Evolutionary conservation across 2,888 invertebrate genomes (phyloP), one percentile per base, ranked within the genome.

Genomic region (Eledona agricola): DNA sequence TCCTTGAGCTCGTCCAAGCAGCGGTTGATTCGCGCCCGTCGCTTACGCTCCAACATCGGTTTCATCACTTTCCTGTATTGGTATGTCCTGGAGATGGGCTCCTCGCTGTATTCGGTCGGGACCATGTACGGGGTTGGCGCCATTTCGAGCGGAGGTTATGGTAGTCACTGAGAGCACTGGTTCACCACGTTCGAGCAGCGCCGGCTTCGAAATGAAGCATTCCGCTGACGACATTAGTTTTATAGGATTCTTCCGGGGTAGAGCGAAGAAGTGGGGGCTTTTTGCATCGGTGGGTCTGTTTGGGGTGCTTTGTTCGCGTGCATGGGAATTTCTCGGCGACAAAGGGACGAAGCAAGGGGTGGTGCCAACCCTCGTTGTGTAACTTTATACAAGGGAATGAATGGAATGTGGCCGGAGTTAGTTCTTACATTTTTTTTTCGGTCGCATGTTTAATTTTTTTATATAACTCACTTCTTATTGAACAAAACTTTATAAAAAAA

Each of bases 61-160:
- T 93, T 93, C 91, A 92, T 93, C 74, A 93, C 92, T 86, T 92
- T 93, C 79, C 93, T 85, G 79, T 93, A 93, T 77, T 93, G 93
- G 79, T 93, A 93, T 72, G 93, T 93, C 77, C 93, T 86, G 69
- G 93, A 93, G 79, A 91, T 89, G 26, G 51, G 51, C 15, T 51
- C 29, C 22, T 51, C 51, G 43, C 43, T 51, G 51, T 51, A 51
- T 7, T 34, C 35, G 22, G 11, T 35, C 11, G 51, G 51, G n/a
- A 35, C 51, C 51, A 51, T 43, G 50, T 50, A 50, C 5, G 50
- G 40, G 51, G 77, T 38, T 16, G 42, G 46, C 66, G 78, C 77
- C 75, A 78, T 77, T 22, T 79, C 77, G 76, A 80, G 80, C 23
- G 50, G 43, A 45, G 25, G 20, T 19, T 5, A 6, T 6, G 6